Evolutionary conservation across 2,797 vertebrate species (phyloP).

Genomic region (Chaetodon trifasciatus): DNA sequence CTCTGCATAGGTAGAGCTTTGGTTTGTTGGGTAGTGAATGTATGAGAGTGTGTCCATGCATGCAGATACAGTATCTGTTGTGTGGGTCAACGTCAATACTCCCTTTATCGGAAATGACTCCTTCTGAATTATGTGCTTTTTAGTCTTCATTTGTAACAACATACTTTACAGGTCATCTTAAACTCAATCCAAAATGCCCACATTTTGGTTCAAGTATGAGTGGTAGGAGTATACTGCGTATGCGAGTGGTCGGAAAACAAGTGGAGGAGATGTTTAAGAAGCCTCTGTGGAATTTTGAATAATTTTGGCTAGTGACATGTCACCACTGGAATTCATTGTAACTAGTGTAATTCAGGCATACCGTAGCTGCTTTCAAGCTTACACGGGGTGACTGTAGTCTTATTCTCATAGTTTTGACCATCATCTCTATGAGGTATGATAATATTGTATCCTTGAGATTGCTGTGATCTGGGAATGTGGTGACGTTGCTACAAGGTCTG

Average conservation of each 20-base stretch:
- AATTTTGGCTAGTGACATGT: background rate
- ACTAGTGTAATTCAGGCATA: background rate
- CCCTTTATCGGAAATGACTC: conserved; percentile 10
- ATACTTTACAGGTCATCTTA: background rate
- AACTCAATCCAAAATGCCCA: background rate
- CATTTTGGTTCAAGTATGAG: background rate
- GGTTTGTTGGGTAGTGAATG: conserved; percentile 12
- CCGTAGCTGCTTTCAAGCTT: background rate
- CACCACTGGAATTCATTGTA: background rate
- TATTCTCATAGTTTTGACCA: background rate
- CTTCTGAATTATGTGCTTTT: background rate
- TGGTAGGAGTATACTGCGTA: background rate
- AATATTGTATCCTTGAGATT: background rate
- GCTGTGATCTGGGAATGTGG: background rate
- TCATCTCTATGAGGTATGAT: background rate
- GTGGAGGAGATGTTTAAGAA: background rate
- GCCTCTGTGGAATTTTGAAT: background rate
- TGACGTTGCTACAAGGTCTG: background rate
- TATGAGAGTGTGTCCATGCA: conserved; percentile 14
- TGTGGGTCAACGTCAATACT: conserved; percentile 18
- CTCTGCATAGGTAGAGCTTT: background rate
- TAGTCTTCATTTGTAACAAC: background rate
- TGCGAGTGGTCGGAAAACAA: background rate
- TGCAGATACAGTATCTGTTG: conserved; percentile 19
- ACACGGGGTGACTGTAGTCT: background rate